Conservation (phyloP, 2,888 invertebrate species). For the Phortica magna region DNA sequence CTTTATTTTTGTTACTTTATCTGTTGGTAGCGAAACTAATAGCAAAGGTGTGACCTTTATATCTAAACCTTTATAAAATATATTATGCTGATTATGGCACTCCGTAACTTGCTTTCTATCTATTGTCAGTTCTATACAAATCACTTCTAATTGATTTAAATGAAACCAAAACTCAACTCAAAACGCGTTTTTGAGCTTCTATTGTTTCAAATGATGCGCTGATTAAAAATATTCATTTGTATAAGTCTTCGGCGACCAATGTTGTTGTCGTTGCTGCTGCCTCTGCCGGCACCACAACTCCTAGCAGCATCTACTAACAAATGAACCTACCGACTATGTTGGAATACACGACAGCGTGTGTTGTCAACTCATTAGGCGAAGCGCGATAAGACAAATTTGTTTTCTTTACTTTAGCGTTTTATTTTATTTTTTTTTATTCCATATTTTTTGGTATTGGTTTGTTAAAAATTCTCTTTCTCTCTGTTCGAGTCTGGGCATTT, state of each 20-base stretch:
- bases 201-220: slow-evolving; percentile 40
- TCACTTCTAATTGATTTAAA: slow-evolving; percentile 20
- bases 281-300: no score
- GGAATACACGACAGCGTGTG: slow-evolving; percentile 46
- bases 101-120: background rate
- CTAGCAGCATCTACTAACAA: no score
- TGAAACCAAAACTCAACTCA: slow-evolving; percentile 7
- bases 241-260: slow-evolving; percentile 61
- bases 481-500: background rate
- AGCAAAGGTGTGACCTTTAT: slow-evolving; percentile 3
- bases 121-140: background rate
- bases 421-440: slow-evolving; percentile 67
- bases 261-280: no score
- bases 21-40: background rate
- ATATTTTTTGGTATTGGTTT: slow-evolving; percentile 26
- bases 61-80: background rate
- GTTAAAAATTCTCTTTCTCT: background rate
- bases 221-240: slow-evolving; percentile 76
- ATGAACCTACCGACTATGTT: slow-evolving; percentile 43
- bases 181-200: slow-evolving; percentile 15
- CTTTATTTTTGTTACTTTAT: background rate
- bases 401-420: slow-evolving; percentile 64
- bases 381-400: slow-evolving; percentile 76
- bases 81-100: background rate
- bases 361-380: slow-evolving; percentile 76